Percentiles rank a stretch among this genome's conserved stretches.
Conservation (phyloP, 2,888 invertebrate species). For the Spodoptera picta region DNA sequence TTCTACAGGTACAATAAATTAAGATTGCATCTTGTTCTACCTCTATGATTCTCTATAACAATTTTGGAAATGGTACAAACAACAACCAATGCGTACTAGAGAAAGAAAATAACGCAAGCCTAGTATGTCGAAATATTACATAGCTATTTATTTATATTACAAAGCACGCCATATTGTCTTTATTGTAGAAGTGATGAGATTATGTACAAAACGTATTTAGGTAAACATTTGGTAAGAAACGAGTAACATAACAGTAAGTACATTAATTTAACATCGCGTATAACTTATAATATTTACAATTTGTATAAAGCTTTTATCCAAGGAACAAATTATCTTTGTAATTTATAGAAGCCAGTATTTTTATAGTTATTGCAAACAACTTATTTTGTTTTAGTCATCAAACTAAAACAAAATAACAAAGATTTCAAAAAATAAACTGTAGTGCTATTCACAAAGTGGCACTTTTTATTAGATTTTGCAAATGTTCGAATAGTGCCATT, state of each 20-base stretch:
- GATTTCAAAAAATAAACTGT: too few relatives aligned
- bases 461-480: too few relatives aligned
- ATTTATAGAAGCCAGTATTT: slow-evolving; percentile 3
- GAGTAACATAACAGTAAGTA: slow-evolving; percentile 16
- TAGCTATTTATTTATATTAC: slow-evolving; percentile 70
- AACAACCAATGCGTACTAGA: slow-evolving; percentile 39
- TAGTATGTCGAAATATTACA: slow-evolving; percentile 49
- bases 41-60: slow-evolving; percentile 26
- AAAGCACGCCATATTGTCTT: slow-evolving; percentile 86
- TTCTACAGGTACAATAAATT: slow-evolving; percentile 32
- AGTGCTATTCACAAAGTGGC: too few relatives aligned
- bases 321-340: slow-evolving; percentile 40
- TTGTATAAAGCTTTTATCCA: slow-evolving; percentile 43
- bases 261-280: slow-evolving; percentile 26
- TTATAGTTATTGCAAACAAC: slow-evolving; percentile 7
- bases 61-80: slow-evolving; percentile 46
- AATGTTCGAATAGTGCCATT: neutral
- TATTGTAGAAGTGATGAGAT: slow-evolving; percentile 67
- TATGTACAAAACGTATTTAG: slow-evolving; percentile 52
- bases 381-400: too few relatives aligned
- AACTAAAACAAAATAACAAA: too few relatives aligned
- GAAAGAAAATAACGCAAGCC: slow-evolving; percentile 39
- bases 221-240: slow-evolving; percentile 25
- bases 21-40: slow-evolving; percentile 1
- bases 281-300: slow-evolving; percentile 37